Conservation (phyloP, 1,140 invertebrate species). For the Megalonaias nervosa region DNA sequence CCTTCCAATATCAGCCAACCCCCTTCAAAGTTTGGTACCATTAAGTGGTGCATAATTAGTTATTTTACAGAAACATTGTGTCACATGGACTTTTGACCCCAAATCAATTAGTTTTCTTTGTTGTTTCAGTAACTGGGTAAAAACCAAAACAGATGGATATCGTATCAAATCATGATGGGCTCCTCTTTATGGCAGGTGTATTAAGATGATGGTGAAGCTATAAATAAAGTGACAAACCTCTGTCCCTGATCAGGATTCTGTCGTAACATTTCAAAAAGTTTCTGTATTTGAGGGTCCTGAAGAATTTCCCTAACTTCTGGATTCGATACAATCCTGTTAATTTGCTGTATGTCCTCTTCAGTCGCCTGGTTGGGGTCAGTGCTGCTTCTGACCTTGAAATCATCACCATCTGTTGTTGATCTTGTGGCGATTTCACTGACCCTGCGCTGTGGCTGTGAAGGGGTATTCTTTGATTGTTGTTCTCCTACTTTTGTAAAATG, state of each 20-base stretch:
- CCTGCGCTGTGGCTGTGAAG: background rate
- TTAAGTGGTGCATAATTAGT: too few species aligned
- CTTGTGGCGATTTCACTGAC: background rate
- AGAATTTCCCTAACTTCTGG: conserved; percentile 52
- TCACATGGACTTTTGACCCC: too few species aligned
- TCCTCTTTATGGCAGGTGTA: too few species aligned
- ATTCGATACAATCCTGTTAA: conserved; percentile 50
- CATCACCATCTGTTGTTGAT: conserved; percentile 1
- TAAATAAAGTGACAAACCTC: conserved; percentile 36
- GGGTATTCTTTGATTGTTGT: background rate
- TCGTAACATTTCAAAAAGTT: conserved; percentile 48
- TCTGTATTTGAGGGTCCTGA: conserved; percentile 55
- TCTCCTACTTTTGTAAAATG: conserved; percentile 36
- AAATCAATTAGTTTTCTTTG: too few species aligned
- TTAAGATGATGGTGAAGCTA: too few species aligned
- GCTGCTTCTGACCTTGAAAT: conserved; percentile 27
- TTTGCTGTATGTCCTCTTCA: conserved; percentile 45
- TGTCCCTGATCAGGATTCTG: conserved; percentile 55
- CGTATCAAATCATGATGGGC: too few species aligned
- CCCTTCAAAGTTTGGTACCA: too few species aligned
- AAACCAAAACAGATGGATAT: too few species aligned
- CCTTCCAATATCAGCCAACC: too few species aligned
- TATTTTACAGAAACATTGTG: too few species aligned
- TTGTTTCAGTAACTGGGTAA: too few species aligned
- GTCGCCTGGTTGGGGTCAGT: conserved; percentile 28